Conservation (phyloP, 2,113 vertebrate species). For the Spea multiplicata region DNA sequence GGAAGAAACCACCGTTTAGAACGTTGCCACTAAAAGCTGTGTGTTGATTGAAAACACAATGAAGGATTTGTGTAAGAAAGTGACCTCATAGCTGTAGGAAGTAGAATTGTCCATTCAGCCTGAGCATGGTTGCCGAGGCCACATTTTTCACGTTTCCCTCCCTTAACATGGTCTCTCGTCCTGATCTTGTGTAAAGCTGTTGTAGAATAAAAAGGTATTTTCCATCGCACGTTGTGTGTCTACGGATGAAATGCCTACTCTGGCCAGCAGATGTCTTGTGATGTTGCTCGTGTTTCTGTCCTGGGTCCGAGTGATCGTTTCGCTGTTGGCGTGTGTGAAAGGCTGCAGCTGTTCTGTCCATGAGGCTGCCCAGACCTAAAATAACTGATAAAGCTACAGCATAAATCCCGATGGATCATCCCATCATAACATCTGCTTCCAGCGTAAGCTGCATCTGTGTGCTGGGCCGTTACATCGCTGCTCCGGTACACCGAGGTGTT, state of each 20-base stretch:
- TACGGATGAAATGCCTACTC: background rate
- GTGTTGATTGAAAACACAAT: too few relatives aligned
- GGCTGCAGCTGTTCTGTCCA: background rate
- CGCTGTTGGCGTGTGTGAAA: background rate
- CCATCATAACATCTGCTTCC: background rate
- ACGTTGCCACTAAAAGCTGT: too few relatives aligned
- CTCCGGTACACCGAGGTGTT: background rate
- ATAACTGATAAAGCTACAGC: background rate
- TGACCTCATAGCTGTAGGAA: too few relatives aligned
- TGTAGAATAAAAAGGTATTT: too few relatives aligned
- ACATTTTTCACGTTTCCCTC: too few relatives aligned
- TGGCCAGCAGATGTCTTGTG: background rate
- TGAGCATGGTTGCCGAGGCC: too few relatives aligned
- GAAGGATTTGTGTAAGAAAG: too few relatives aligned
- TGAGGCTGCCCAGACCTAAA: background rate
- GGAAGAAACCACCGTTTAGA: too few relatives aligned
- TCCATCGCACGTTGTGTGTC: background rate
- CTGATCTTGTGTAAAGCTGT: too few relatives aligned
- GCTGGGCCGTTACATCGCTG: background rate
- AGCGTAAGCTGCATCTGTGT: background rate
- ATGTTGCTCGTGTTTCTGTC: background rate
- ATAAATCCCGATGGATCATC: background rate
- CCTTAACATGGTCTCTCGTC: too few relatives aligned
- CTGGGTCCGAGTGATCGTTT: background rate
- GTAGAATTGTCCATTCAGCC: too few relatives aligned